A percentile compares a stretch with the other conserved stretches of the same genome.
Evolutionary conservation across 1,140 invertebrate species (phyloP).

Genomic region (Pectinophora gossypiella): DNA sequence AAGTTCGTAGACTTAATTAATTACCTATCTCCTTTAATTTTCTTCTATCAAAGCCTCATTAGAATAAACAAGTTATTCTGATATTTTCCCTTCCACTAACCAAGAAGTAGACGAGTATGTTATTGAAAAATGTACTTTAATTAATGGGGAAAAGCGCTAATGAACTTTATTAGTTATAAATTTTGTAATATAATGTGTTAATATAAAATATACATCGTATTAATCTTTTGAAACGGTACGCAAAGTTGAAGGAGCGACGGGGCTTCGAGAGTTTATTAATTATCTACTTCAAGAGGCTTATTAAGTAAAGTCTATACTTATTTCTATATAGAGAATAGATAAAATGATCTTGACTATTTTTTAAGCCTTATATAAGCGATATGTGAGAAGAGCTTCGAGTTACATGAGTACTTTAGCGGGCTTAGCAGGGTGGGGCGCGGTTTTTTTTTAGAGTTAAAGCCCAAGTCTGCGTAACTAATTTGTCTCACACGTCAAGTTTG

Average conservation of each 20-base stretch:
- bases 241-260: too few species aligned
- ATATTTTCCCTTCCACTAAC: background rate
- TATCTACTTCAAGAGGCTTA: background rate
- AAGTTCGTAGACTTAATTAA: background rate
- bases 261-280: too few species aligned
- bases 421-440: too few species aligned
- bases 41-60: background rate
- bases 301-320: background rate
- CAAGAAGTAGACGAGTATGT: slow-evolving; percentile 10
- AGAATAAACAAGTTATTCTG: background rate
- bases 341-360: background rate
- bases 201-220: background rate
- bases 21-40: background rate
- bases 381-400: too few species aligned
- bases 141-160: slow-evolving; percentile 66
- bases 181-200: slow-evolving; percentile 22
- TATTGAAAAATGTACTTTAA: slow-evolving; percentile 23
- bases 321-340: background rate
- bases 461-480: too few species aligned
- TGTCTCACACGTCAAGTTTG: too few species aligned
- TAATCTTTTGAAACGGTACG: background rate
- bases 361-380: too few species aligned
- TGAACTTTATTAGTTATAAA: slow-evolving; percentile 44
- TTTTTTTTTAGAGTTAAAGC: too few species aligned
- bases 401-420: too few species aligned